These are phyloP conservation scores for Karalla daura DNA, from an alignment of 2,797 vertebrate species.

Conservation along the genomic window DNA sequence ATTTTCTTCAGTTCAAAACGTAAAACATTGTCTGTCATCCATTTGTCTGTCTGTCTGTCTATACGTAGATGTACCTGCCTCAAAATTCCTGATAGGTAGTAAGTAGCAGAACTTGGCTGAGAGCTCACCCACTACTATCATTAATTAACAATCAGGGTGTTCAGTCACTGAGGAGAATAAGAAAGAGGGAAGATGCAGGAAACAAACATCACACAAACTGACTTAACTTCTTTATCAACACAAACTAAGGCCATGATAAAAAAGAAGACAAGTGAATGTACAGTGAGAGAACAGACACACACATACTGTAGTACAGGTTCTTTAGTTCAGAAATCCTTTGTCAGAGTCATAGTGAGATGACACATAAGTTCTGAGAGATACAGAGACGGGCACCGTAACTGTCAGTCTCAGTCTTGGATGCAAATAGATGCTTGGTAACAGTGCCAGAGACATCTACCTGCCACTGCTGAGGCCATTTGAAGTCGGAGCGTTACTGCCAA, in stretches of 20 bases:
- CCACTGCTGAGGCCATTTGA: conserved; percentile 74
- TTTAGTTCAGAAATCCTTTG: conserved; percentile 40
- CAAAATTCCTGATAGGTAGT: no score
- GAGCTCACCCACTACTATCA: conserved; percentile 8
- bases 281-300: not conserved
- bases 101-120: no score
- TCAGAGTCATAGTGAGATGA: conserved; percentile 27
- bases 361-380: conserved; percentile 41
- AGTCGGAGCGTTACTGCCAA: conserved; percentile 67
- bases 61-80: no score
- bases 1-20: no score
- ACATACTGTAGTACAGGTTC: not conserved
- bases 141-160: conserved; percentile 41
- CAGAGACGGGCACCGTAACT: conserved; percentile 28
- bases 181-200: conserved; percentile 16
- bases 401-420: conserved; percentile 56
- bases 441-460: conserved; percentile 66
- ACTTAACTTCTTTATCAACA: conserved; percentile 32
- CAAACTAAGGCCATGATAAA: conserved; percentile 12
- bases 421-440: conserved; percentile 55
- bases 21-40: no score
- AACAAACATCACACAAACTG: conserved; percentile 36
- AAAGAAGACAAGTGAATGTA: conserved; percentile 13
- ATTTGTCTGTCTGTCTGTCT: no score
- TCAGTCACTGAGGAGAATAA: conserved; percentile 44